Percentiles rank a stretch among this genome's conserved stretches.
These are phyloP conservation scores for Apamea sordens DNA, from an alignment of 2,888 invertebrate species.

Conservation along the genomic window DNA sequence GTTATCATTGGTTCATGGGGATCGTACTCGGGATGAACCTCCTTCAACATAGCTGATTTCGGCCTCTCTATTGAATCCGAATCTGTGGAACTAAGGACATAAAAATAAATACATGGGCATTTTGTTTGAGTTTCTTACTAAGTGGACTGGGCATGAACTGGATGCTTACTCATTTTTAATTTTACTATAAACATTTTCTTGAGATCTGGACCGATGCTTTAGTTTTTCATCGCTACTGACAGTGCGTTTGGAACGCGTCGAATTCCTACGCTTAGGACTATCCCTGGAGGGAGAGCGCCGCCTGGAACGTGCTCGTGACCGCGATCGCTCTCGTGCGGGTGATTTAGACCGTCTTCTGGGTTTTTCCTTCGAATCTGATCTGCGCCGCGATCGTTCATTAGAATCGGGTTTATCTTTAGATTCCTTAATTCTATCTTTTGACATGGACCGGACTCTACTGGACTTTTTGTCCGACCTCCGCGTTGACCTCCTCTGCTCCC, in stretches of 20 bases:
- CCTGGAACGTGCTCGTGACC: constrained; percentile 70
- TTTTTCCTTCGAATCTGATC: constrained; percentile 80
- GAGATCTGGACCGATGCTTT: constrained; percentile 83
- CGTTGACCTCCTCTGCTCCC: constrained; percentile 74
- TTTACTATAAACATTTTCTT: constrained; percentile 80
- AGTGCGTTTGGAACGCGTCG: constrained; percentile 74
- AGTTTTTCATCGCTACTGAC: constrained; percentile 77
- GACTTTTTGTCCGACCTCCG: constrained; percentile 78
- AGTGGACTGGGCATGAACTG: constrained; percentile 1
- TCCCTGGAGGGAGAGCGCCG: constrained; percentile 72
- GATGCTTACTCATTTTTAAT: constrained; percentile 84
- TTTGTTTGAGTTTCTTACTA: neutral
- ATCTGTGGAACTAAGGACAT: constrained; percentile 82
- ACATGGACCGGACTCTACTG: constrained; percentile 74
- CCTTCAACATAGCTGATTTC: constrained; percentile 87
- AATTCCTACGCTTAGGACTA: constrained; percentile 60
- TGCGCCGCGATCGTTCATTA: constrained; percentile 75
- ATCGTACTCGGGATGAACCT: constrained; percentile 86
- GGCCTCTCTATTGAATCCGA: constrained; percentile 87
- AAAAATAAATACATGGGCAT: constrained; percentile 17
- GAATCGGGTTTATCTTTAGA: constrained; percentile 79
- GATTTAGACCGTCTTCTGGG: constrained; percentile 78
- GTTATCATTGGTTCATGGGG: constrained; percentile 89
- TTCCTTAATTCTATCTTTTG: constrained; percentile 79
- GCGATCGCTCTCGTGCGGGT: constrained; percentile 73